Evolutionary conservation across 2,888 invertebrate genomes (phyloP), one percentile per base, ranked within the genome.

Genomic region (Pterobdella sp.): DNA sequence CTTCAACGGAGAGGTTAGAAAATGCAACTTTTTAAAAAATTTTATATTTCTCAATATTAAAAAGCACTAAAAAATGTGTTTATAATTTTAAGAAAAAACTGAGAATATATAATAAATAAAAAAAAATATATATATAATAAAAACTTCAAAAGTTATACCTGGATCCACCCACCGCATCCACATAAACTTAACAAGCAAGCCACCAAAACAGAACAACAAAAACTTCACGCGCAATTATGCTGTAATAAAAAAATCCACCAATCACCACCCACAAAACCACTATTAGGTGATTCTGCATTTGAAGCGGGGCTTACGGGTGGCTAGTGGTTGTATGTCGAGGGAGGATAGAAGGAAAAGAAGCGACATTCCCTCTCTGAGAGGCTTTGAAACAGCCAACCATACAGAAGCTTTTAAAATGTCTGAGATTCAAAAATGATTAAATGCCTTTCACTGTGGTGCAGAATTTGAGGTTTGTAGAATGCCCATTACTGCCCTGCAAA

Each of bases 1-100:
- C 52, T 63, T 75, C 1, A 76, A 75, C 68, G 76, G 75, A 52
- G 76, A 76, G 75, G 76, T 76, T 42, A 14, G 42, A 18, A 42
- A 42, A 42, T 42, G 42, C 10, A 42, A 42, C 18, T 42, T 7
- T 14, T 14, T 42, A 42, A 42, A 42, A 42, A 42, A 18, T n/a
- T n/a, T n/a, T n/a, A n/a, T n/a, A n/a, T n/a, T n/a, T n/a, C n/a
- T n/a, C n/a, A n/a, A n/a, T n/a, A n/a, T n/a, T 42, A 7, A 42
- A 42, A 42, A 22, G 49, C 7, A 42, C 22, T 14, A 42, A 42
- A 42, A 42, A 42, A 22, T 22, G 49, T 42, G 7, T 42, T 42
- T 22, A 42, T 14, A 14, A 42, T 42, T 42, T 42, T 7, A n/a
- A n/a, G n/a, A n/a, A n/a, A n/a, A n/a, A n/a, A n/a, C n/a, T n/a